Evolutionary conservation across 2,797 vertebrate species (phyloP).

Genomic region (Leucoraja ocellata): DNA sequence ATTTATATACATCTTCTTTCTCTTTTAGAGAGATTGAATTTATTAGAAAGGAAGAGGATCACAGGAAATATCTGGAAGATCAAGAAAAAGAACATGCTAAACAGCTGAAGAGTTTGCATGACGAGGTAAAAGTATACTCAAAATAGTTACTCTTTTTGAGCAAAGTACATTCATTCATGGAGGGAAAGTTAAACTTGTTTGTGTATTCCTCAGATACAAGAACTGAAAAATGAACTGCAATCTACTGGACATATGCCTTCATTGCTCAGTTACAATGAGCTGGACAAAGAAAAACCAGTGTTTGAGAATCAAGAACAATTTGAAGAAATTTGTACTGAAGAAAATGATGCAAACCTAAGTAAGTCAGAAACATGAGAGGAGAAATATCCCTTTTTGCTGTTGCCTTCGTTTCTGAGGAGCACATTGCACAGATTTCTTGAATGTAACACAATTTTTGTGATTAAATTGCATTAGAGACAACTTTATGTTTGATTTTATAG

Average conservation of each 20-base stretch:
- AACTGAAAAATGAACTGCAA: constrained; percentile 62
- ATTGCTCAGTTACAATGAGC: constrained; percentile 42
- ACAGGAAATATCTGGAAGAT: constrained; percentile 68
- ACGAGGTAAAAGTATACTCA: constrained; percentile 58
- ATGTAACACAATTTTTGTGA: not conserved
- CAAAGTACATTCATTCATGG: constrained; percentile 47
- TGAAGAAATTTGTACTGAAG: constrained; percentile 41
- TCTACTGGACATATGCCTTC: constrained; percentile 47
- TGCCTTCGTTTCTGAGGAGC: constrained; percentile 46
- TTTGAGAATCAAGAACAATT: constrained; percentile 40
- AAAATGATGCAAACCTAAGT: constrained; percentile 47
- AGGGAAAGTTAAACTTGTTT: constrained; percentile 39
- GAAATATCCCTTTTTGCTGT: not conserved
- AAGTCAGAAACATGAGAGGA: constrained; percentile 40
- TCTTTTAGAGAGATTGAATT: constrained; percentile 76
- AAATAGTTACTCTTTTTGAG: constrained; percentile 44
- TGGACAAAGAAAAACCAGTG: constrained; percentile 38
- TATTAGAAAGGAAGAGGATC: constrained; percentile 77
- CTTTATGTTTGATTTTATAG: not conserved
- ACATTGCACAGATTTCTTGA: constrained; percentile 53
- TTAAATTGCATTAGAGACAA: not conserved
- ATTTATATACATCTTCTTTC: constrained; percentile 41
- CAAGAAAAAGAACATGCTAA: constrained; percentile 70
- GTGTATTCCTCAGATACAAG: constrained; percentile 58
- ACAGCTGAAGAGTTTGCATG: constrained; percentile 67